These are phyloP conservation scores for Drosophila pallidifrons DNA, from an alignment of 1,140 invertebrate species.

Conservation along the genomic window DNA sequence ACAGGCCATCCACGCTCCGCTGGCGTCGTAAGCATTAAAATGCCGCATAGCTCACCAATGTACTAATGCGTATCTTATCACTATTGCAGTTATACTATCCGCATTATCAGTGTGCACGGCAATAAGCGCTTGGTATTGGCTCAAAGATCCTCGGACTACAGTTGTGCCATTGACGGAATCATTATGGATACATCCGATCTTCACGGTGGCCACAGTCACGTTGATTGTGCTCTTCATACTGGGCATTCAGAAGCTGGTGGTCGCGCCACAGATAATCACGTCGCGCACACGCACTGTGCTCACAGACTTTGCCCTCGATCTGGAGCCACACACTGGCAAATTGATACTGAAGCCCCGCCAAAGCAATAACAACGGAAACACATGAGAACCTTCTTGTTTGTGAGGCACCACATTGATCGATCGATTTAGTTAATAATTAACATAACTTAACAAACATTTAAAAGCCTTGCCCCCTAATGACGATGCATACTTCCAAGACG, in stretches of 20 bases:
- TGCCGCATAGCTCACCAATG: background rate
- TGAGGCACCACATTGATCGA: background rate
- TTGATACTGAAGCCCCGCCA: slow-evolving; percentile 94
- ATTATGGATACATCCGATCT: slow-evolving; percentile 97
- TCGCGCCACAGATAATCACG: slow-evolving; percentile 98
- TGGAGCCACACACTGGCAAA: slow-evolving; percentile 98
- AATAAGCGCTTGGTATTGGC: slow-evolving; percentile 97
- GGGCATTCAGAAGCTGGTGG: slow-evolving; percentile 97
- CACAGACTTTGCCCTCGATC: slow-evolving; percentile 92
- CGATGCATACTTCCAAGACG: slow-evolving; percentile 30
- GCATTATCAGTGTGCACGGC: slow-evolving; percentile 95
- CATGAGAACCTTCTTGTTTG: slow-evolving; percentile 41
- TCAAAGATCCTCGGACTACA: slow-evolving; percentile 95
- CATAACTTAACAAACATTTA: background rate
- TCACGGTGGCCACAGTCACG: slow-evolving; percentile 94
- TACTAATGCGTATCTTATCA: slow-evolving; percentile 15
- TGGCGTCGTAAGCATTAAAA: slow-evolving; percentile 93
- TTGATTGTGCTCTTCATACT: slow-evolving; percentile 94
- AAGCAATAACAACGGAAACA: slow-evolving; percentile 84
- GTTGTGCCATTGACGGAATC: slow-evolving; percentile 96
- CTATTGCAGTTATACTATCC: slow-evolving; percentile 90
- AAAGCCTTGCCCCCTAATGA: slow-evolving; percentile 30
- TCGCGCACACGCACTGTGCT: slow-evolving; percentile 94
- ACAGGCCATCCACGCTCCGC: slow-evolving; percentile 95
- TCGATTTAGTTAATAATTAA: slow-evolving; percentile 32